A percentile compares a stretch with the other conserved stretches of the same genome.
phyloP scores from a whole-genome alignment of 1,140 invertebrate species.

The Drosophila subpulchrella region DNA sequence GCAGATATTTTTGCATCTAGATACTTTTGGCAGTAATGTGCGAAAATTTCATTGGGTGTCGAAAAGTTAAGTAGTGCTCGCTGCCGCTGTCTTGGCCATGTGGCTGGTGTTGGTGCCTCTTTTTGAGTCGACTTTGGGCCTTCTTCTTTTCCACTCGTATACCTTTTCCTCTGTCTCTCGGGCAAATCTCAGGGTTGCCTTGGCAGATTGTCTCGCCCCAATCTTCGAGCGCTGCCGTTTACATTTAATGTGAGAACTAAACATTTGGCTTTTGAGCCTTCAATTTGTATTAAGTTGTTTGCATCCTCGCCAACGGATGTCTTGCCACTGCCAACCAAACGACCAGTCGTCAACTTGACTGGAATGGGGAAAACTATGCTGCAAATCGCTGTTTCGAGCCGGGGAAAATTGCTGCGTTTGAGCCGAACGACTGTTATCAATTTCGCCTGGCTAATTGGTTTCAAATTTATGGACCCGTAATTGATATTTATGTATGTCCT shows the following conservation, averaged over 20 bases:
- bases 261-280: slow-evolving; percentile 79
- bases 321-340: slow-evolving; percentile 23
- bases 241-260: slow-evolving; percentile 80
- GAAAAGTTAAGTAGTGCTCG: slow-evolving; percentile 83
- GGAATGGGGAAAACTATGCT: slow-evolving; percentile 38
- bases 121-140: slow-evolving; percentile 1
- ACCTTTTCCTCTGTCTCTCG: background rate
- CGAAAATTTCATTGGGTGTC: slow-evolving; percentile 84
- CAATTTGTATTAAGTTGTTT: slow-evolving; percentile 84
- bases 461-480: slow-evolving; percentile 84
- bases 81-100: slow-evolving; percentile 55
- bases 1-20: slow-evolving; percentile 81
- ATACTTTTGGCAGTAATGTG: slow-evolving; percentile 84
- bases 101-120: background rate
- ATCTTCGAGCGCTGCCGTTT: slow-evolving; percentile 57
- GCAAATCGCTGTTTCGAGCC: slow-evolving; percentile 51
- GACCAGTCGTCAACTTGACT: slow-evolving; percentile 47
- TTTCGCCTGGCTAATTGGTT: slow-evolving; percentile 84
- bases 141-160: background rate
- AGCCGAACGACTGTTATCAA: slow-evolving; percentile 73
- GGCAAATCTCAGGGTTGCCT: slow-evolving; percentile 26
- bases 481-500: slow-evolving; percentile 81
- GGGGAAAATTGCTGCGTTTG: slow-evolving; percentile 64
- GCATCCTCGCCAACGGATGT: slow-evolving; percentile 22
- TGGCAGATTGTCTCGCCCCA: slow-evolving; percentile 29